Percentiles rank a stretch among this genome's conserved stretches.
Conservation (phyloP, 2,797 vertebrate species). For the Champsocephalus gunnari region DNA sequence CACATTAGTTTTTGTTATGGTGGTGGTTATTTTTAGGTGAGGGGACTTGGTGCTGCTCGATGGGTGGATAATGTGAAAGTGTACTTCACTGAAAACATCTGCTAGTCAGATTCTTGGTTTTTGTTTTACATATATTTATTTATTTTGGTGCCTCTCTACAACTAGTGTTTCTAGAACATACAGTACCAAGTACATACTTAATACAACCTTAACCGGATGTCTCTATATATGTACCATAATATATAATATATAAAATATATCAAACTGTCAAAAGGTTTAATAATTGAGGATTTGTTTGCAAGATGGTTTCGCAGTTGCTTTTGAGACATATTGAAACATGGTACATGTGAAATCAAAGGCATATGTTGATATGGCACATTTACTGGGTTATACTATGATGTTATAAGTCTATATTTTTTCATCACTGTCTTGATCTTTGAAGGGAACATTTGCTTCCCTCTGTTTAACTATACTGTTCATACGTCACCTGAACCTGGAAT, state of each 20-base stretch:
- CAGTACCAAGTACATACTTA: constrained; percentile 34
- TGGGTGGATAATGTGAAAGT: constrained; percentile 64
- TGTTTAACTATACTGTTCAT: constrained; percentile 54
- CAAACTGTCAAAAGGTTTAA: constrained; percentile 54
- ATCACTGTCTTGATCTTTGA: constrained; percentile 73
- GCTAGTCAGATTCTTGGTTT: constrained; percentile 47
- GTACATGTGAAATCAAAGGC: constrained; percentile 55
- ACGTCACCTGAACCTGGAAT: constrained; percentile 58
- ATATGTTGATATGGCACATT: constrained; percentile 65
- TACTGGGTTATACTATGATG: constrained; percentile 68
- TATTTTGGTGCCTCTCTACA: constrained; percentile 76
- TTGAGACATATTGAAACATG: constrained; percentile 32
- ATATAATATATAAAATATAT: constrained; percentile 56
- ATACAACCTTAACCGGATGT: constrained; percentile 33
- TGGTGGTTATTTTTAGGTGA: constrained; percentile 67
- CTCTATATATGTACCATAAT: constrained; percentile 60
- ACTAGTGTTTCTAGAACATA: constrained; percentile 46
- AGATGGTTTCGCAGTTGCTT: constrained; percentile 39
- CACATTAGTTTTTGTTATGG: constrained; percentile 59
- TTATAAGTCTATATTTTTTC: constrained; percentile 79
- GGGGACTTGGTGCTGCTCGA: constrained; percentile 72
- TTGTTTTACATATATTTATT: constrained; percentile 66
- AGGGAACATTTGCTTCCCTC: constrained; percentile 58
- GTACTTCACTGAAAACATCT: constrained; percentile 54
- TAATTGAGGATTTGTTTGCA: constrained; percentile 36